These are phyloP conservation scores for Magallana angulata DNA, from an alignment of 1,140 invertebrate species.

Conservation along the genomic window DNA sequence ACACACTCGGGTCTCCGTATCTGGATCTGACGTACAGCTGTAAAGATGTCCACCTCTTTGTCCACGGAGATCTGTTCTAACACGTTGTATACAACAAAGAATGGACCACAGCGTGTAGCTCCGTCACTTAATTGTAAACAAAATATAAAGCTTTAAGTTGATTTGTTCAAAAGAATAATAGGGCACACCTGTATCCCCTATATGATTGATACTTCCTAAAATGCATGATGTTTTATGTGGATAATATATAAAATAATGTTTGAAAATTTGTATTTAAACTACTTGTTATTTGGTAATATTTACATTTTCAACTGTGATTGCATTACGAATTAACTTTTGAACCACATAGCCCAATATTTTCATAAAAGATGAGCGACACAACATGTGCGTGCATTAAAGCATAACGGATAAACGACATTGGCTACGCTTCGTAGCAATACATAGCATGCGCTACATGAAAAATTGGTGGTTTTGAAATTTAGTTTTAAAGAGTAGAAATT, in stretches of 20 bases:
- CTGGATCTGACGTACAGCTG: background rate
- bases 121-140: background rate
- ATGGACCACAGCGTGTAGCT: background rate
- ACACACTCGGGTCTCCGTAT: background rate
- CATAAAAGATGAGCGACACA: no score
- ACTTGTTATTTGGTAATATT: background rate
- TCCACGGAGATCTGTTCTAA: background rate
- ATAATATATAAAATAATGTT: background rate
- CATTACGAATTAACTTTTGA: no score
- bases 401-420: no score
- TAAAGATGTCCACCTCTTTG: slow-evolving; percentile 12
- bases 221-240: background rate
- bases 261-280: background rate
- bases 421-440: no score
- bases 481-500: no score
- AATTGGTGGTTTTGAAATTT: no score
- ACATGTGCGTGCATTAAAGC: no score
- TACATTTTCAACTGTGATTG: no score
- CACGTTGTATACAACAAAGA: background rate
- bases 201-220: background rate
- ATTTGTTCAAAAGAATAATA: no score
- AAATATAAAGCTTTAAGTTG: background rate
- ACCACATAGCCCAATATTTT: no score
- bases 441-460: no score
- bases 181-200: background rate